Conservation (phyloP, 2,888 invertebrate species). For the Tortrix viridana region DNA sequence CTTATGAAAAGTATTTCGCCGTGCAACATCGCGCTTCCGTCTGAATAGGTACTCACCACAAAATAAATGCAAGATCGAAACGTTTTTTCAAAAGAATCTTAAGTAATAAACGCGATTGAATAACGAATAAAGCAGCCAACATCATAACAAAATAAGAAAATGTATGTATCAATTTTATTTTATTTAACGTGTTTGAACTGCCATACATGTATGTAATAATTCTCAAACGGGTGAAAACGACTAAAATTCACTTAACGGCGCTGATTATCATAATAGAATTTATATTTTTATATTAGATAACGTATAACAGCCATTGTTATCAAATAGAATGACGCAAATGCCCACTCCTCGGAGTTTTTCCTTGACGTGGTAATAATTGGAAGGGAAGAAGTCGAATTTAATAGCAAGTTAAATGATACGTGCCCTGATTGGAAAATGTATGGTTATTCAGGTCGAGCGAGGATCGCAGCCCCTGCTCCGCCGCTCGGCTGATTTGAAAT, state of each 20-base stretch:
- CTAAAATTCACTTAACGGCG: too few species aligned
- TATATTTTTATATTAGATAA: too few species aligned
- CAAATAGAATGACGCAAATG: background rate
- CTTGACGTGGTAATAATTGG: constrained; percentile 80
- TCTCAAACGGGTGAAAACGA: too few species aligned
- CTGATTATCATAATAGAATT: too few species aligned
- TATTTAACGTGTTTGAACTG: too few species aligned
- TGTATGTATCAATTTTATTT: too few species aligned
- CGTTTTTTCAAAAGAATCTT: constrained; percentile 13
- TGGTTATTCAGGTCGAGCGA: constrained; percentile 81
- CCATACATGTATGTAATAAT: too few species aligned
- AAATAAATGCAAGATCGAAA: constrained; percentile 61
- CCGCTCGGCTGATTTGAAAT: constrained; percentile 83
- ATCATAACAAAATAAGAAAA: too few species aligned
- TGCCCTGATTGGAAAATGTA: constrained; percentile 84
- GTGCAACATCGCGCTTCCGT: constrained; percentile 63
- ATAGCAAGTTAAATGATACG: constrained; percentile 84
- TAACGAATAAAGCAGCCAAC: background rate
- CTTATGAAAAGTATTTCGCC: constrained; percentile 80
- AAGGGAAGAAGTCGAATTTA: constrained; percentile 83
- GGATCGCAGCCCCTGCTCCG: constrained; percentile 65
- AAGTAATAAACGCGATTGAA: constrained; percentile 10
- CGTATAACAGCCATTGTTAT: background rate
- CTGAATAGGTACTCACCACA: constrained; percentile 76
- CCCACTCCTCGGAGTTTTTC: constrained; percentile 57